Base-by-base conservation (phyloP, 2,888 invertebrate genomes). In the Hipparchia sbordonii region DNA sequence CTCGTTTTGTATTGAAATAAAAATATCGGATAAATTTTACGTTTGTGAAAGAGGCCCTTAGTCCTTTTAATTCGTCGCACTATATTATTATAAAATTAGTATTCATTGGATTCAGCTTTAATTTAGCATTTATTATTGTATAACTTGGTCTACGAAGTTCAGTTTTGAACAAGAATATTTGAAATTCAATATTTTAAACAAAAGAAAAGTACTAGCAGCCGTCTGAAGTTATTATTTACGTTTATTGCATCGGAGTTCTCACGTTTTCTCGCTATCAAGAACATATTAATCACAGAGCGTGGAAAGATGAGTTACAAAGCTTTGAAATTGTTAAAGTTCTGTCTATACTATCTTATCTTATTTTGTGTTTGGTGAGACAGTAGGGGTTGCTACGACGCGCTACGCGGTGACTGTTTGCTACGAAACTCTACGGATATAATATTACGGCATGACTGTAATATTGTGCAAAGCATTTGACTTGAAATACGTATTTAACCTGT, bases 221-320 rank as follows among this genome's bases (percentile, higher is more conserved):
- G 48, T 48, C 48, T 48, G 48, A 48, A 48, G 48, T 2, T 59
- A 61, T n/a, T 61, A 45, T 61, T 45, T 61, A 61, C 7, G 60
- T 61, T 61, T 61, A 45, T 45, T n/a, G 39, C n/a, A 45, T 45
- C 12, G 2, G n/a, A 61, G 23, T 48, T 23, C 46, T 51, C 63
- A 48, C 9, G 23, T 23, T 63, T 48, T 48, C 13, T 9, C 48
- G 63, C 10, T 63, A 63, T 63, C 48, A 63, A 63, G 48, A 63
- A 46, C 63, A 23, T 48, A 62, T 62, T 62, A 23, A 63, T 63
- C 63, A 13, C 48, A 51, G 5, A 13, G 48, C 63, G 8, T 4
- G 63, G 13, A 63, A 63, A 51, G 61, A 61, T 46, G 45, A 60
- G n/a, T 46, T 9, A 13, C 48, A 48, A 63, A 63, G 48, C 63